A percentile compares a stretch with the other conserved stretches of the same genome.
phyloP scores from a whole-genome alignment of 2,797 vertebrate species.

The Graptemys geographica region DNA sequence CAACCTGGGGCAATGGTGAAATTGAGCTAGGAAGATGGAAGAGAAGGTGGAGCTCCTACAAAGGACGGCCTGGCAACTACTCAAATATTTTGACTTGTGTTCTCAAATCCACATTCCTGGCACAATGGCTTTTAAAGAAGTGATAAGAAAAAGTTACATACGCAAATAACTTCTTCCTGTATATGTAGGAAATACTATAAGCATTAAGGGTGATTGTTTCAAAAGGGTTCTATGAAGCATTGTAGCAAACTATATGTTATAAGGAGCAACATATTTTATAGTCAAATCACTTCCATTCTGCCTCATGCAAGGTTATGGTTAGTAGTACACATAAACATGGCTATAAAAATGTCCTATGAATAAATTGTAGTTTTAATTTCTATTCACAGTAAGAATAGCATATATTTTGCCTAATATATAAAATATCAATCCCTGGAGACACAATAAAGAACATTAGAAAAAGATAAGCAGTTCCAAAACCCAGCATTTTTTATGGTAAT shows the following conservation, averaged over 20 bases:
- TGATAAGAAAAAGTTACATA: not conserved
- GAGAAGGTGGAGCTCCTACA: not conserved
- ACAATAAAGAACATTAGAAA: slow-evolving; percentile 43
- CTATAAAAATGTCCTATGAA: slow-evolving; percentile 72
- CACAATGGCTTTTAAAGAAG: not conserved
- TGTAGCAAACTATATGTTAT: slow-evolving; percentile 25
- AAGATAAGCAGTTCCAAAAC: slow-evolving; percentile 67
- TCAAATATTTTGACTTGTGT: not conserved
- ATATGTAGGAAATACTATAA: not conserved
- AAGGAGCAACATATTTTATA: slow-evolving; percentile 58
- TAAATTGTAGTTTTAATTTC: slow-evolving; percentile 77
- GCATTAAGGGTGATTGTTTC: not conserved
- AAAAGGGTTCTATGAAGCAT: not conserved
- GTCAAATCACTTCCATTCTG: slow-evolving; percentile 52
- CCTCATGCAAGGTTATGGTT: slow-evolving; percentile 58
- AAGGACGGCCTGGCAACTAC: not conserved
- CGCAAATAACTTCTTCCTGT: slow-evolving; percentile 11
- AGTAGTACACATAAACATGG: slow-evolving; percentile 8
- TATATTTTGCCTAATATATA: slow-evolving; percentile 68
- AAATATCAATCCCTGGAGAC: slow-evolving; percentile 53
- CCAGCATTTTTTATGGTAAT: slow-evolving; percentile 44
- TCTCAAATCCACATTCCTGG: not conserved
- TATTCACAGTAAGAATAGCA: slow-evolving; percentile 54
- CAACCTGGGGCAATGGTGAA: not conserved
- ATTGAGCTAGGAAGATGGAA: not conserved